Percentiles rank a stretch among this genome's conserved stretches.
phyloP scores from a whole-genome alignment of 2,797 vertebrate genomes.

The Bovichtus diacanthus region DNA sequence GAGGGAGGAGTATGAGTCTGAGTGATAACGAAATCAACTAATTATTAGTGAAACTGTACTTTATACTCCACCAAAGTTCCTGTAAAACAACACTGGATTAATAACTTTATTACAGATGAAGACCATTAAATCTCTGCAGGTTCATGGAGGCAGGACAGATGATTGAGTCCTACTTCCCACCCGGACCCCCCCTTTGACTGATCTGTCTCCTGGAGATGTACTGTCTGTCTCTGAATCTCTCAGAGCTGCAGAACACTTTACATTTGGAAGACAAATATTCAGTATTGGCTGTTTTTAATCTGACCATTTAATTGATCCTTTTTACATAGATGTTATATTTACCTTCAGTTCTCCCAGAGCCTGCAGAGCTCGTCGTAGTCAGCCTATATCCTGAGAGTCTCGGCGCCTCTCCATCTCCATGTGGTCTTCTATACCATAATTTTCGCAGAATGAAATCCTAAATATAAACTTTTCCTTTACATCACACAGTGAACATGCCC shows the following conservation, averaged over 20 bases:
- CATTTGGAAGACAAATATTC: background rate
- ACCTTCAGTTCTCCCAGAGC: background rate
- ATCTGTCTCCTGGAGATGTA: background rate
- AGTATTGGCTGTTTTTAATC: background rate
- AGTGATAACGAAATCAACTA: background rate
- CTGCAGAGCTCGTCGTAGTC: background rate
- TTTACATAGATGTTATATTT: background rate
- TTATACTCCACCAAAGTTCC: background rate
- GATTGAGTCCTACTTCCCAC: no score
- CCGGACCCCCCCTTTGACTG: no score
- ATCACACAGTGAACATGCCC: background rate
- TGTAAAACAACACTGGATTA: background rate
- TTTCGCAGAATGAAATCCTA: background rate
- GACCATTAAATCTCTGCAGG: background rate
- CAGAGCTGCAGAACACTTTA: background rate
- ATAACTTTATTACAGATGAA: background rate
- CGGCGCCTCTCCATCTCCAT: background rate
- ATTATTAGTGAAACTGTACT: background rate
- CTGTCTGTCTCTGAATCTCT: background rate
- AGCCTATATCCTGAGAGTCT: background rate
- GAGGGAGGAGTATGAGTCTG: background rate
- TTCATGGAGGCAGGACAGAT: background rate
- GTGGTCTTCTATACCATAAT: background rate
- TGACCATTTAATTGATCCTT: background rate
- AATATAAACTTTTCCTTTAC: background rate